Evolutionary conservation across 2,888 invertebrate species (phyloP), one percentile per base, ranked within the genome.

Genomic region (Anoplius nigerrimus): DNA sequence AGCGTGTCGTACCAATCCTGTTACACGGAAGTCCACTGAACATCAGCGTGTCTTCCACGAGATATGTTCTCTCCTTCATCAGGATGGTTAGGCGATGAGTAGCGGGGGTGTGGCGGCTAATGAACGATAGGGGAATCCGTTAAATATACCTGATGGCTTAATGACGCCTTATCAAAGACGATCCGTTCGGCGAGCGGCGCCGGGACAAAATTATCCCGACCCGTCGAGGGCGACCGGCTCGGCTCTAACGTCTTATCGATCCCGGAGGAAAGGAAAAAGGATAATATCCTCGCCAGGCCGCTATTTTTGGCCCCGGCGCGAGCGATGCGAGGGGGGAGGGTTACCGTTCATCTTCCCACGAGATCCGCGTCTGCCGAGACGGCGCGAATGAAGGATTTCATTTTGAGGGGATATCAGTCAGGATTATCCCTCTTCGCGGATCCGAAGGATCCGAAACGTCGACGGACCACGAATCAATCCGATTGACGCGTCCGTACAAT

Each of bases 381-480:
- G 54, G 21, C 20, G 48, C 27, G 43, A 51, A 62, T 45, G 59
- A 57, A 43, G 54, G 59, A 63, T 67, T 66, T 43, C 59, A 45
- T 57, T 69, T 45, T 22, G 27, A 45, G 34, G 48, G 74, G 67
- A 75, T 78, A 82, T 78, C 76, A 75, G 71, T 63, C 69, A 68
- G 77, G 78, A 82, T 82, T 77, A 82, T 80, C 73, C 69, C 48
- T 48, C 48, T 42, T 20, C 55, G 62, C 27, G 61, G 66, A 60
- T 42, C n/a, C 62, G 64, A 66, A 69, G 62, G 61, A 34, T 18
- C 60, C n/a, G 65, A 53, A 71, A 68, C 66, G 72, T 73, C 74
- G 51, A n/a, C 62, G 59, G n/a, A n/a, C n/a, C 72, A 62, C 70
- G 76, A 80, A 80, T 82, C 73, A 81, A 73, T 68, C 73, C 79